A percentile compares a stretch with the other conserved stretches of the same genome.
Evolutionary conservation across 2,113 vertebrate genomes (phyloP).

Genomic region (Dicerorhinus sumatrensis): DNA sequence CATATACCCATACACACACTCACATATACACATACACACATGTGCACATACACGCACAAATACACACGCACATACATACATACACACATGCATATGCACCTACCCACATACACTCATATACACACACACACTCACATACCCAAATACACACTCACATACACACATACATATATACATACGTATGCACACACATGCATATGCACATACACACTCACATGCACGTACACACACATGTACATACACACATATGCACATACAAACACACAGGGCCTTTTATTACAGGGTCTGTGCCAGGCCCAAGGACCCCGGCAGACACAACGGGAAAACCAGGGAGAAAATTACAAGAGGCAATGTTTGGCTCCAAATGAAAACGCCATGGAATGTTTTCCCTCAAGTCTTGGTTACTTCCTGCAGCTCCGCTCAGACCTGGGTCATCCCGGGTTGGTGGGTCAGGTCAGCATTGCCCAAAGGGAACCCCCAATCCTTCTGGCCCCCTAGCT

Average conservation of each 20-base stretch:
- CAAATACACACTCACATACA: rapidly evolving
- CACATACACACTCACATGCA: rapidly evolving
- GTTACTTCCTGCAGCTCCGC: conserved; percentile 44
- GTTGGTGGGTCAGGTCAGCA: background rate
- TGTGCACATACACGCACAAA: background rate
- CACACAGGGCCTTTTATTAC: conserved; percentile 64
- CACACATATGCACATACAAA: background rate
- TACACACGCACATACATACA: background rate
- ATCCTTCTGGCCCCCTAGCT: background rate
- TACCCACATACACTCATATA: rapidly evolving
- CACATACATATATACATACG: rapidly evolving
- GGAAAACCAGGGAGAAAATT: conserved; percentile 76
- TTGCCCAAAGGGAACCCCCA: rapidly evolving
- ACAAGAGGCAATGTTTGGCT: conserved; percentile 66
- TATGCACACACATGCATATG: no score
- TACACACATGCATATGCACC: no score
- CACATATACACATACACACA: no score
- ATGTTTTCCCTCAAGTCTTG: conserved; percentile 9
- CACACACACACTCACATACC: rapidly evolving
- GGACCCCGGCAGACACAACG: conserved; percentile 74
- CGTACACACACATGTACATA: rapidly evolving
- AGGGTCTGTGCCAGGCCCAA: conserved; percentile 60
- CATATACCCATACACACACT: no score
- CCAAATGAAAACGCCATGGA: conserved; percentile 30
- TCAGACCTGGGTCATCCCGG: background rate